Evolutionary conservation across 2,888 invertebrate species (phyloP).

Genomic region (Lasioglossum vierecki): DNA sequence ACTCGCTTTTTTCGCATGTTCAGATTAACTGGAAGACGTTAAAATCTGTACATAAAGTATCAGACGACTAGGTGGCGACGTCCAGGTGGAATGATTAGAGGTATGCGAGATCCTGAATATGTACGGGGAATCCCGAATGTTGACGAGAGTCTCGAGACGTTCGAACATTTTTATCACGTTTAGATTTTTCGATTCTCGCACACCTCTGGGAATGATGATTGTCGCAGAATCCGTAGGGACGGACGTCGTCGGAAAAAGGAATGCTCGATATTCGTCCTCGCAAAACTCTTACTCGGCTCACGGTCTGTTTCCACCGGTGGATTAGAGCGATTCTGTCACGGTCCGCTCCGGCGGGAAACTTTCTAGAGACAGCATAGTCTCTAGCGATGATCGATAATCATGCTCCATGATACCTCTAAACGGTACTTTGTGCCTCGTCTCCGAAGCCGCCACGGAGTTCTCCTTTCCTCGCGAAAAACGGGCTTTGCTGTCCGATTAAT

Average conservation of each 20-base stretch:
- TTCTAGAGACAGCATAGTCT: constrained; percentile 74
- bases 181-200: background rate
- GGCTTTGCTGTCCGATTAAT: background rate
- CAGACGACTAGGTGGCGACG: background rate
- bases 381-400: constrained; percentile 52
- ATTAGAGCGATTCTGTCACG: constrained; percentile 77
- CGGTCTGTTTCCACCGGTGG: constrained; percentile 75
- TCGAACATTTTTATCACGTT: background rate
- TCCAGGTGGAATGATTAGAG: constrained; percentile 5
- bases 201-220: background rate
- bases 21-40: constrained; percentile 9
- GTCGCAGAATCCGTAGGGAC: background rate
- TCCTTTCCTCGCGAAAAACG: background rate
- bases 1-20: constrained; percentile 50
- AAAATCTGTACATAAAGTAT: constrained; percentile 34
- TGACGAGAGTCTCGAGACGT: background rate
- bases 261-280: constrained; percentile 71
- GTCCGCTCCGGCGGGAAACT: constrained; percentile 77
- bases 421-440: background rate
- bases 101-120: background rate
- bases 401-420: constrained; percentile 12
- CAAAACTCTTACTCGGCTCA: constrained; percentile 77
- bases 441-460: background rate
- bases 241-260: constrained; percentile 28
- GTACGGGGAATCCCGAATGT: background rate